Evolutionary conservation across 2,797 vertebrate species (phyloP).

Genomic region (Fundulus diaphanus): DNA sequence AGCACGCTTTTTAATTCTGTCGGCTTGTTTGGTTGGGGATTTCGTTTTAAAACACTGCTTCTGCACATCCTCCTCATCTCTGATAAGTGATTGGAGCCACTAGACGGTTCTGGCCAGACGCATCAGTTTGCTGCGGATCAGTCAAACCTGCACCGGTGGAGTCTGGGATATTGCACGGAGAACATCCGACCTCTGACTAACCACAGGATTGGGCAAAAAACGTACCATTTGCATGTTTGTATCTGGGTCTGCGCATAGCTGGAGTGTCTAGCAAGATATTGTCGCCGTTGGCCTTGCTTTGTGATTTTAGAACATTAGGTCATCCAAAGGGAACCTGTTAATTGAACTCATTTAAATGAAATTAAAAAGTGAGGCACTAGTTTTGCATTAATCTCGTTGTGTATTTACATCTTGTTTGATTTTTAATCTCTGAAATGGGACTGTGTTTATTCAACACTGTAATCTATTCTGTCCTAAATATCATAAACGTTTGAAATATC

Average conservation of each 20-base stretch:
- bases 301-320: too few species aligned
- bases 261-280: too few species aligned
- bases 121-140: not conserved
- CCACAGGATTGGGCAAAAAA: slow-evolving; percentile 2
- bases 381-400: not conserved
- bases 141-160: not conserved
- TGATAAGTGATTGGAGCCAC: not conserved
- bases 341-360: not conserved
- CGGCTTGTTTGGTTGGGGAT: not conserved
- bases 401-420: not conserved
- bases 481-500: not conserved
- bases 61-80: not conserved
- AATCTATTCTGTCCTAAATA: not conserved
- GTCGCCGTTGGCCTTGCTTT: too few species aligned
- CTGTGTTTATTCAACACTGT: not conserved
- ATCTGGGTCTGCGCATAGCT: not conserved
- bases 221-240: slow-evolving; percentile 16
- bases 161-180: slow-evolving; percentile 11
- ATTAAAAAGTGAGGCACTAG: not conserved
- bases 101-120: not conserved
- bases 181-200: not conserved
- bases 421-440: not conserved
- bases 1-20: not conserved
- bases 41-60: not conserved
- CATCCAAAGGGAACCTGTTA: not conserved